Evolutionary conservation across 2,888 invertebrate genomes (phyloP).

Genomic region (Villa cingulata): DNA sequence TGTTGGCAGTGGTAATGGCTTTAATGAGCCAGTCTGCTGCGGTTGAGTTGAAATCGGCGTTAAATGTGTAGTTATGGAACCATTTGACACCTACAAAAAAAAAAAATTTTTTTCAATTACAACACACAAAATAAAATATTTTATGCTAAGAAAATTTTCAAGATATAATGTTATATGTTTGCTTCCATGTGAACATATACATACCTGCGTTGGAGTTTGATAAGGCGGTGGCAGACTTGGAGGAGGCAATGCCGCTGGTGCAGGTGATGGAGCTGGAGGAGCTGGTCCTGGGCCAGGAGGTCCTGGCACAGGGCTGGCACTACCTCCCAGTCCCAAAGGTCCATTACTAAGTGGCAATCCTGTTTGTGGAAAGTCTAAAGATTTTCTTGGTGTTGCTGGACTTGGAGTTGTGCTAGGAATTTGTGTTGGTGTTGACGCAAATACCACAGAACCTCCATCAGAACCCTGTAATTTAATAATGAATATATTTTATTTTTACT

Average conservation of each 20-base stretch:
- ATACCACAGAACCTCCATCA: constrained; percentile 61
- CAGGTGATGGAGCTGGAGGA: constrained; percentile 54
- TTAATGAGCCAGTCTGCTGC: constrained; percentile 28
- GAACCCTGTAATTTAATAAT: constrained; percentile 43
- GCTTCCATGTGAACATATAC: not conserved
- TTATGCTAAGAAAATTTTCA: no score
- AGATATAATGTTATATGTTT: not conserved
- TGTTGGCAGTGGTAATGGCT: constrained; percentile 30
- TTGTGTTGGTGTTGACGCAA: constrained; percentile 46
- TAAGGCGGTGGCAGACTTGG: constrained; percentile 51
- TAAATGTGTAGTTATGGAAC: constrained; percentile 27
- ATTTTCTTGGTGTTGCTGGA: constrained; percentile 50
- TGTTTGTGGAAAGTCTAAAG: constrained; percentile 48
- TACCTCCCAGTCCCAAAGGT: constrained; percentile 48
- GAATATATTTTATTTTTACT: not conserved
- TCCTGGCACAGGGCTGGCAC: constrained; percentile 49
- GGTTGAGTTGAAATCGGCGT: constrained; percentile 28
- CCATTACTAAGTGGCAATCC: constrained; percentile 41
- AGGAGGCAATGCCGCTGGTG: constrained; percentile 53
- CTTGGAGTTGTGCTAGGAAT: constrained; percentile 33
- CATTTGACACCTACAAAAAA: constrained; percentile 25
- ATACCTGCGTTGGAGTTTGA: constrained; percentile 37
- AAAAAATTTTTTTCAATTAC: not conserved
- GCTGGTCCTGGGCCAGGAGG: constrained; percentile 48
- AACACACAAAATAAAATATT: not conserved